A percentile compares a stretch with the other conserved stretches of the same genome.
phyloP scores from a whole-genome alignment of 2,797 vertebrate species.

The Odontamblyopus rebecca region DNA sequence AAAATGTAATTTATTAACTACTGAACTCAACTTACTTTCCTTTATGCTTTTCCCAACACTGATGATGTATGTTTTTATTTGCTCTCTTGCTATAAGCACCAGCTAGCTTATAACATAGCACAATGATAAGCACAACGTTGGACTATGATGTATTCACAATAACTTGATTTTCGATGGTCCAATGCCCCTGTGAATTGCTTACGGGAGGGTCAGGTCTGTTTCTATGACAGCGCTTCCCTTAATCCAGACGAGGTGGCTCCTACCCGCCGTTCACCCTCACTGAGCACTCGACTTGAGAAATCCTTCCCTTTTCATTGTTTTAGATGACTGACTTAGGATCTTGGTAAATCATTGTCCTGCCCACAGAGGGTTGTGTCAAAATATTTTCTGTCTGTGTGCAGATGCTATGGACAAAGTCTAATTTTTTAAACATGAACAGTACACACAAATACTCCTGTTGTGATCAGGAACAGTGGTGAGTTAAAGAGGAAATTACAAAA shows the following conservation, averaged over 20 bases:
- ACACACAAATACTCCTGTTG: slow-evolving; percentile 17
- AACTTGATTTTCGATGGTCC: neutral
- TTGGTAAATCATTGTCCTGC: slow-evolving; percentile 28
- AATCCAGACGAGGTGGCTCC: neutral
- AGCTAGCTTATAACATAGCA: neutral
- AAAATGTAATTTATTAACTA: too few species aligned
- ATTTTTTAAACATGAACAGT: slow-evolving; percentile 18
- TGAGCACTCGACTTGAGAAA: slow-evolving; percentile 8
- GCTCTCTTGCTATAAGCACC: neutral
- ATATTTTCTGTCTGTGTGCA: slow-evolving; percentile 17
- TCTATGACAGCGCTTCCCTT: slow-evolving; percentile 1
- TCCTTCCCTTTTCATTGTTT: slow-evolving; percentile 1
- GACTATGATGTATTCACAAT: neutral
- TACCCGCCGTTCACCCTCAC: slow-evolving; percentile 13
- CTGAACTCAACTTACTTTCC: neutral
- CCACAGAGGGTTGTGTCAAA: slow-evolving; percentile 26
- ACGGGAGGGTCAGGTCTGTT: slow-evolving; percentile 2
- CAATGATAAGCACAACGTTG: too few species aligned
- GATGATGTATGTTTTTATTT: neutral
- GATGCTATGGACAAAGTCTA: slow-evolving; percentile 26
- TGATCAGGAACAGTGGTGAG: neutral
- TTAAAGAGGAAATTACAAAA: too few species aligned
- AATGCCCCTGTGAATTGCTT: neutral
- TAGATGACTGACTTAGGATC: slow-evolving; percentile 7
- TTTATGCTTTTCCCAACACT: neutral